Percentiles rank a stretch among this genome's conserved stretches.
Conservation (phyloP, 2,888 invertebrate genomes). For the Dusona sp. region DNA sequence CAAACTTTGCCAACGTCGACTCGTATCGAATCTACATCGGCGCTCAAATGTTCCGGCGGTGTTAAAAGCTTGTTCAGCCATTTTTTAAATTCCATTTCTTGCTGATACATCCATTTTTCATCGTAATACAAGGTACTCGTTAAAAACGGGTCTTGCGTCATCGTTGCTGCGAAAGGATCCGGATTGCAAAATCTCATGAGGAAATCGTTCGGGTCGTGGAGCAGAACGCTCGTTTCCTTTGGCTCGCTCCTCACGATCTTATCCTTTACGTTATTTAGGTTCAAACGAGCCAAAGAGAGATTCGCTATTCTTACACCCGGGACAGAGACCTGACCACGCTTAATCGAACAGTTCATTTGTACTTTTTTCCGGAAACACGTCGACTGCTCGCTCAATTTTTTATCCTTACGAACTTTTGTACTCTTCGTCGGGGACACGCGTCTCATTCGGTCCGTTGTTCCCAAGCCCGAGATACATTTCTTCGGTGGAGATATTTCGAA, state of each 20-base stretch:
- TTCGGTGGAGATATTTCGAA: constrained; percentile 75
- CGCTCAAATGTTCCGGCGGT: constrained; percentile 86
- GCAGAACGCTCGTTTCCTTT: constrained; percentile 73
- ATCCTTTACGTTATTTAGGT: constrained; percentile 58
- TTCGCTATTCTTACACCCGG: constrained; percentile 77
- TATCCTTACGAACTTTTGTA: constrained; percentile 75
- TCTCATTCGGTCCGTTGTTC: constrained; percentile 58
- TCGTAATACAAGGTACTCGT: constrained; percentile 89
- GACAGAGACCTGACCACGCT: constrained; percentile 70
- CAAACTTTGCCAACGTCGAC: constrained; percentile 91
- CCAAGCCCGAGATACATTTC: constrained; percentile 12
- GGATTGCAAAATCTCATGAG: constrained; percentile 84
- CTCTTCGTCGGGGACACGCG: constrained; percentile 74
- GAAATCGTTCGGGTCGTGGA: constrained; percentile 80
- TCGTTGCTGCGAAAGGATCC: constrained; percentile 86
- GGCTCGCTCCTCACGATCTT: constrained; percentile 33
- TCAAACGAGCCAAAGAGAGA: constrained; percentile 74
- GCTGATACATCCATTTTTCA: constrained; percentile 88
- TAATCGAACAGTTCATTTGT: constrained; percentile 65
- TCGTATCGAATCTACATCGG: constrained; percentile 88
- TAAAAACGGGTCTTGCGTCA: constrained; percentile 89
- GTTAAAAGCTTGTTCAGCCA: constrained; percentile 93
- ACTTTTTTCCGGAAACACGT: constrained; percentile 73
- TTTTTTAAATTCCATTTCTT: constrained; percentile 90
- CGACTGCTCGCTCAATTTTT: constrained; percentile 61